Conservation (phyloP, 2,113 vertebrate genomes). For the Columba livia region DNA sequence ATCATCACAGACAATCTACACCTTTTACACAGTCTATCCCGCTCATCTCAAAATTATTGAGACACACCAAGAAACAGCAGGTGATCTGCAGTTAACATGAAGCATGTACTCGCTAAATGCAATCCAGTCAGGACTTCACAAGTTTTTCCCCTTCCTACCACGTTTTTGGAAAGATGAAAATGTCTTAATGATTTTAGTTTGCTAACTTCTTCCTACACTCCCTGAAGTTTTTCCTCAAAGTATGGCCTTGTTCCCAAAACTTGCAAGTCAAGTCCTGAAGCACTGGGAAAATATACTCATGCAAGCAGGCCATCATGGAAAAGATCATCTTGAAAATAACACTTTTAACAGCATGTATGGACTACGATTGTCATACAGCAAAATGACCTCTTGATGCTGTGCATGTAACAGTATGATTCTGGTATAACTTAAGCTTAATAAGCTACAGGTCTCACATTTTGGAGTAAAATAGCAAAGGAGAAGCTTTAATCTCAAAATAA, state of each 20-base stretch:
- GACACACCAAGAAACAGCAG: neutral
- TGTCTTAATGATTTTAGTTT: neutral
- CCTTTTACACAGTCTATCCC: neutral
- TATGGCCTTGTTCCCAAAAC: neutral
- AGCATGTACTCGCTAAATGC: neutral
- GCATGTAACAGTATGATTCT: fast-evolving
- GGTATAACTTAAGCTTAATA: neutral
- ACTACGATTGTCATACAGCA: neutral
- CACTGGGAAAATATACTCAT: neutral
- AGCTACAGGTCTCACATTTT: neutral
- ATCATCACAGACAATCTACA: neutral
- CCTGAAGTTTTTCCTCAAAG: neutral
- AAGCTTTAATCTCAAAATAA: neutral
- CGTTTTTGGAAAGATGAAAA: neutral
- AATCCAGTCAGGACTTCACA: neutral
- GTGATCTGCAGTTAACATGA: neutral
- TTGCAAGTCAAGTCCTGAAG: neutral
- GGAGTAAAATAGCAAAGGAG: neutral
- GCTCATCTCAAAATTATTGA: neutral
- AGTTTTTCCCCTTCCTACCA: neutral
- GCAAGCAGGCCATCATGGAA: neutral
- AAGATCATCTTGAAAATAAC: neutral
- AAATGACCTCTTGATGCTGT: neutral
- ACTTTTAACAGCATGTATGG: neutral
- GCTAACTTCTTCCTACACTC: neutral